These are phyloP conservation scores for Subanguina moxae DNA, from an alignment of 1,140 invertebrate species.

Conservation along the genomic window DNA sequence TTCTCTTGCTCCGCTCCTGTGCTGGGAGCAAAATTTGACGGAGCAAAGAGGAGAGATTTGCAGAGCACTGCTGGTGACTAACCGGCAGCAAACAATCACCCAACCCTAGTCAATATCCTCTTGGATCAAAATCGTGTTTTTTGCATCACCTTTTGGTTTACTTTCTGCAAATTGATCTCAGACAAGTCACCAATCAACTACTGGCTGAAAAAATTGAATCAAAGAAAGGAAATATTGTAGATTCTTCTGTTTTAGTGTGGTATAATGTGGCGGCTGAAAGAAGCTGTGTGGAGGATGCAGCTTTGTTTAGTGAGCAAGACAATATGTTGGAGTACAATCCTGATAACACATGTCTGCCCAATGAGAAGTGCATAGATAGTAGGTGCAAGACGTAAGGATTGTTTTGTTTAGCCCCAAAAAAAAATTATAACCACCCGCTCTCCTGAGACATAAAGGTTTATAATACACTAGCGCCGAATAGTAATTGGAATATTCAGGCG, in stretches of 20 bases:
- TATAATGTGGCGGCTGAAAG: constrained; percentile 46
- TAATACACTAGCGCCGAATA: too few species aligned
- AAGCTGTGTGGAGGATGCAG: constrained; percentile 24
- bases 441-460: too few species aligned
- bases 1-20: too few species aligned
- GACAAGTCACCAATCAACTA: neutral
- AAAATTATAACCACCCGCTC: too few species aligned
- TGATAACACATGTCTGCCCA: constrained; percentile 52
- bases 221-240: neutral
- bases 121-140: too few species aligned
- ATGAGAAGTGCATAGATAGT: constrained; percentile 53
- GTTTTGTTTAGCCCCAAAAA: too few species aligned
- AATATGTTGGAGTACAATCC: constrained; percentile 34
- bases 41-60: too few species aligned
- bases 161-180: neutral
- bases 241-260: constrained; percentile 48
- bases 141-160: neutral
- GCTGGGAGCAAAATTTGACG: too few species aligned
- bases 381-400: constrained; percentile 46
- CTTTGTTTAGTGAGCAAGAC: constrained; percentile 12
- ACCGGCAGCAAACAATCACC: too few species aligned
- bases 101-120: too few species aligned
- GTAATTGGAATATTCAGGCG: constrained; percentile 45
- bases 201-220: neutral
- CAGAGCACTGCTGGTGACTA: too few species aligned